Evolutionary conservation across 2,113 vertebrate species (phyloP).

Genomic region (Crypturellus undulatus): DNA sequence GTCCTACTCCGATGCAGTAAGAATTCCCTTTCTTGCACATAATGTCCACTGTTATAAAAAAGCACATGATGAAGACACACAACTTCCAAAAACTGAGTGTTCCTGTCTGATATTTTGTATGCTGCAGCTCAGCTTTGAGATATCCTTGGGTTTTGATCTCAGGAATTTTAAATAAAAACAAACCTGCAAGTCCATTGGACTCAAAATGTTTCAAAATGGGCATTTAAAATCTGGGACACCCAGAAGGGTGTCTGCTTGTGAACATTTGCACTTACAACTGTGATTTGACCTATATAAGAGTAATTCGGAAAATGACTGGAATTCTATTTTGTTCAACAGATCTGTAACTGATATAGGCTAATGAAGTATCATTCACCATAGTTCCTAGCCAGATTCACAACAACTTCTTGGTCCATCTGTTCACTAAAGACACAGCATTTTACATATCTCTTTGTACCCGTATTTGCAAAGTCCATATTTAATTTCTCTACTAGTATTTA

Average conservation of each 20-base stretch:
- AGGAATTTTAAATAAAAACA: not conserved
- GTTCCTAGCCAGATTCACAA: constrained; percentile 71
- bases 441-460: constrained; percentile 66
- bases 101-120: not conserved
- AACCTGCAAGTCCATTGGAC: not conserved
- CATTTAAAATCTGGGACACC: constrained; percentile 52
- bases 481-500: constrained; percentile 50
- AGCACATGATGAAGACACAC: not conserved
- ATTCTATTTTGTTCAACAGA: constrained; percentile 67
- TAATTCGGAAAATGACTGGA: constrained; percentile 70
- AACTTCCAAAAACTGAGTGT: not conserved
- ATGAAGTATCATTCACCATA: constrained; percentile 70
- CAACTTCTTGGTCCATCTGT: constrained; percentile 73
- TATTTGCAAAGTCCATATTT: constrained; percentile 62
- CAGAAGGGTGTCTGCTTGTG: constrained; percentile 43
- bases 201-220: constrained; percentile 35
- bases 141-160: not conserved
- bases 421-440: constrained; percentile 67
- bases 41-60: not conserved
- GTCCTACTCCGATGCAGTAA: not conserved
- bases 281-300: constrained; percentile 67
- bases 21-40: not conserved
- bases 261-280: constrained; percentile 71
- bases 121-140: constrained; percentile 1
- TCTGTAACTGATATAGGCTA: constrained; percentile 68